A percentile compares a stretch with the other conserved stretches of the same genome.
These are phyloP conservation scores for Dysmachus trigonus DNA, from an alignment of 2,888 invertebrate genomes.

Conservation along the genomic window DNA sequence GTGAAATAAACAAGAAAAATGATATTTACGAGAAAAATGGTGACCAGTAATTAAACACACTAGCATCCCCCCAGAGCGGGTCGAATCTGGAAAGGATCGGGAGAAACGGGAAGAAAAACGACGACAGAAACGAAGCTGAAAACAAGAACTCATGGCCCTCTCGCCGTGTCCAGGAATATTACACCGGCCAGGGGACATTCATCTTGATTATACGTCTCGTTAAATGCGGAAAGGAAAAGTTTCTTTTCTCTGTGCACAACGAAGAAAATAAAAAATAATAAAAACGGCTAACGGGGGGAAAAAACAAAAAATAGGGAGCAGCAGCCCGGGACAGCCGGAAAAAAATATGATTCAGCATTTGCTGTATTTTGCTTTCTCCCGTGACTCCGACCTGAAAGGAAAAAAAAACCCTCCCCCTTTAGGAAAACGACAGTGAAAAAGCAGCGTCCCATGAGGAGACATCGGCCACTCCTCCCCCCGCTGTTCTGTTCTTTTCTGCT, in stretches of 20 bases:
- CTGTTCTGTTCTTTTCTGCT: background rate
- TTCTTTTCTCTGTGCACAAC: slow-evolving; percentile 7
- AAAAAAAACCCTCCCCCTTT: background rate
- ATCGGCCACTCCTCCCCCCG: background rate
- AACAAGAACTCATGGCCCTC: background rate
- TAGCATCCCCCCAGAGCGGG: background rate
- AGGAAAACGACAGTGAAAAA: background rate
- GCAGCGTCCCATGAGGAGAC: background rate
- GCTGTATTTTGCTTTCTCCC: background rate
- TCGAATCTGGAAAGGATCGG: background rate
- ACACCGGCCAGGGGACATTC: slow-evolving; percentile 17
- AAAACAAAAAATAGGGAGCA: slow-evolving; percentile 13
- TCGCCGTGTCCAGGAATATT: background rate
- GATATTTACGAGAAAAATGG: slow-evolving; percentile 27
- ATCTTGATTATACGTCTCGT: slow-evolving; percentile 39
- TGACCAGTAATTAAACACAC: slow-evolving; percentile 16
- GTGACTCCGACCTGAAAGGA: slow-evolving; percentile 12
- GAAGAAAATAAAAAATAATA: too few relatives aligned
- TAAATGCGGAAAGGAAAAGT: slow-evolving; percentile 29
- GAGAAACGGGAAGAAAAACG: background rate
- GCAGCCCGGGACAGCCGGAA: slow-evolving; percentile 6
- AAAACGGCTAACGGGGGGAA: too few relatives aligned
- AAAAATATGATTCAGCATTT: slow-evolving; percentile 35
- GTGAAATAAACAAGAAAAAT: slow-evolving; percentile 5
- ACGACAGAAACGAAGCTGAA: slow-evolving; percentile 6